Conservation (phyloP, 2,797 vertebrate genomes). For the Sibirionetta formosa region DNA sequence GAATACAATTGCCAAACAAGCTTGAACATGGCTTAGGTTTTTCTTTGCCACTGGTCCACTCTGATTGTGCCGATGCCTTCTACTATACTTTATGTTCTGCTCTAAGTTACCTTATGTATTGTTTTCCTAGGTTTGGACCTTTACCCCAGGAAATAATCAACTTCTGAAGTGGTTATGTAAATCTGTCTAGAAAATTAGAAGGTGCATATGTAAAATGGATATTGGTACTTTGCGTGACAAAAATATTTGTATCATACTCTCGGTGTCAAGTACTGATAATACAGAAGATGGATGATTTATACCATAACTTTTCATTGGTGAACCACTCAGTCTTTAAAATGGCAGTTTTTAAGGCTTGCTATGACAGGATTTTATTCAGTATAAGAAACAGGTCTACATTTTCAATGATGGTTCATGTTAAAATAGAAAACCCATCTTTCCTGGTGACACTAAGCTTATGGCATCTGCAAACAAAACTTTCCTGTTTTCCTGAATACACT, state of each 20-base stretch:
- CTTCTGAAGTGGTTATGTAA: slow-evolving; percentile 39
- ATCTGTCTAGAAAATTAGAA: slow-evolving; percentile 31
- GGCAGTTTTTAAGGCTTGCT: background rate
- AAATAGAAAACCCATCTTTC: background rate
- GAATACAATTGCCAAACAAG: background rate
- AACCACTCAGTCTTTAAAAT: background rate
- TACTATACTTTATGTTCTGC: background rate
- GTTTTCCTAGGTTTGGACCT: background rate
- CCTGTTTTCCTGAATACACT: background rate
- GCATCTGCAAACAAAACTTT: slow-evolving; percentile 21
- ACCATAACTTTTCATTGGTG: background rate
- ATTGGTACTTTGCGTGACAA: background rate
- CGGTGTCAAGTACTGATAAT: slow-evolving; percentile 21
- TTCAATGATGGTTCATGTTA: background rate
- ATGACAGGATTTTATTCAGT: background rate
- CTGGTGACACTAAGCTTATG: background rate
- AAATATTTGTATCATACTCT: slow-evolving; percentile 39
- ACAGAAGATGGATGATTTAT: slow-evolving; percentile 1
- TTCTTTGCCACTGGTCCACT: background rate
- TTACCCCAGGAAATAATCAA: background rate
- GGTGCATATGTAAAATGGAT: slow-evolving; percentile 9
- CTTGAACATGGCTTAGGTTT: background rate
- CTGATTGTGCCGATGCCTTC: background rate
- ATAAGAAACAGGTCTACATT: background rate
- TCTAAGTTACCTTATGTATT: accelerated